A percentile compares a stretch with the other conserved stretches of the same genome.
Evolutionary conservation across 2,797 vertebrate genomes (phyloP).

Genomic region (Etheostoma nigrum): DNA sequence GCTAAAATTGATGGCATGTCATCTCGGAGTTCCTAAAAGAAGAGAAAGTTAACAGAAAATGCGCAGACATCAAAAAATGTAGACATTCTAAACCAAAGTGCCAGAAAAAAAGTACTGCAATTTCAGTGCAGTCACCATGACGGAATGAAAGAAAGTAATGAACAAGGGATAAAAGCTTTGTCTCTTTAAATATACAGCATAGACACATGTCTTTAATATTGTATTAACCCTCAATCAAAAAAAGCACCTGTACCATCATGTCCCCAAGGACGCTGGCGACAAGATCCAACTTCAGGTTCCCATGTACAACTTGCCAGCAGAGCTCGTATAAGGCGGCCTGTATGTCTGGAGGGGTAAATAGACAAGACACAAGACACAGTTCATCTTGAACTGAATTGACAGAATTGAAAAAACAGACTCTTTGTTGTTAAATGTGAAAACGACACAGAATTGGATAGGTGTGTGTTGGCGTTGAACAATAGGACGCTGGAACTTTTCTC

Average conservation of each 20-base stretch:
- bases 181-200: not conserved
- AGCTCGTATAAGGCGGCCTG: conserved; percentile 95
- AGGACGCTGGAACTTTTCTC: not conserved
- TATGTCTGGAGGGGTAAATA: conserved; percentile 85
- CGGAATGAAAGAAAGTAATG: not conserved
- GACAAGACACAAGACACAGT: conserved; percentile 11
- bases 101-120: not conserved
- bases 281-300: conserved; percentile 95
- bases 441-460: not conserved
- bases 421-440: not conserved
- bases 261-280: conserved; percentile 91
- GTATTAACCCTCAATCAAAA: not conserved
- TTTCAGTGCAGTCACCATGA: not conserved
- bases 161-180: not conserved
- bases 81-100: not conserved
- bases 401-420: not conserved
- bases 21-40: conserved; percentile 91
- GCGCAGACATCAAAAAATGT: not conserved
- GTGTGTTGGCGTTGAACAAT: not conserved
- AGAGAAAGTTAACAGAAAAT: not conserved
- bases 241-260: conserved; percentile 88
- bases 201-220: not conserved
- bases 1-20: conserved; percentile 98
- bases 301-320: conserved; percentile 94
- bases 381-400: conserved; percentile 1